Base-by-base conservation (phyloP, 2,888 invertebrate species). In the Tridacna gigas region DNA sequence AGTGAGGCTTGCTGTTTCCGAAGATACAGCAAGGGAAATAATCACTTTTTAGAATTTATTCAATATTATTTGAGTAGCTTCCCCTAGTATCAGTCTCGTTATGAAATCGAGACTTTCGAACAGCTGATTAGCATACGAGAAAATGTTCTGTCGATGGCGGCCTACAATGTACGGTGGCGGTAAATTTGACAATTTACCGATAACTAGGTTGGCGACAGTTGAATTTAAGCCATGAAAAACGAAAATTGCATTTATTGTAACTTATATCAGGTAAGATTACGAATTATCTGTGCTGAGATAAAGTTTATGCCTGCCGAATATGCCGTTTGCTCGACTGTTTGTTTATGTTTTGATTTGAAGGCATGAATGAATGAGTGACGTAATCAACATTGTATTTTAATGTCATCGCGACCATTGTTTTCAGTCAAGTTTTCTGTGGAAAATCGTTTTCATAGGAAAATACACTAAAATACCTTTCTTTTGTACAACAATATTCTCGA, bases 41-140 rank as follows among this genome's bases (percentile, higher is more conserved):
- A 37, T 7, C 37, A 37, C 37, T 37, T 4, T 37, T 4, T 37
- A 7, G 37, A 37, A 37, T 7, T n/a, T n/a, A n/a, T n/a, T 37
- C 37, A 37, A 37, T 37, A 7, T 7, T 4, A 37, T 37, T 37
- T 37, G 71, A 71, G 71, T 71, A 26, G 13, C 20, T n/a, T 71
- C 71, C 71, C 74, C 60, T 61, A 18, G 20, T 37, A 28, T 48
- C 51, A 48, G 67, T 67, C 75, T 80, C 76, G 75, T 51, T 73
- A 20, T 76, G 60, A 69, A 71, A 82, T 18, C 75, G 82, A 82
- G 82, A 56, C 82, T 63, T 77, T 81, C 77, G 83, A 88, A 84
- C 89, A 86, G 88, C 89, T 90, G 87, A 88, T 90, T 90, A 90
- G 90, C 90, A 90, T 90, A 90, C 89, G 87, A 87, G 84, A 87